Percentiles rank a stretch among this genome's conserved stretches.
Conservation (phyloP, 1,140 invertebrate genomes). For the Drosophila tristis region DNA sequence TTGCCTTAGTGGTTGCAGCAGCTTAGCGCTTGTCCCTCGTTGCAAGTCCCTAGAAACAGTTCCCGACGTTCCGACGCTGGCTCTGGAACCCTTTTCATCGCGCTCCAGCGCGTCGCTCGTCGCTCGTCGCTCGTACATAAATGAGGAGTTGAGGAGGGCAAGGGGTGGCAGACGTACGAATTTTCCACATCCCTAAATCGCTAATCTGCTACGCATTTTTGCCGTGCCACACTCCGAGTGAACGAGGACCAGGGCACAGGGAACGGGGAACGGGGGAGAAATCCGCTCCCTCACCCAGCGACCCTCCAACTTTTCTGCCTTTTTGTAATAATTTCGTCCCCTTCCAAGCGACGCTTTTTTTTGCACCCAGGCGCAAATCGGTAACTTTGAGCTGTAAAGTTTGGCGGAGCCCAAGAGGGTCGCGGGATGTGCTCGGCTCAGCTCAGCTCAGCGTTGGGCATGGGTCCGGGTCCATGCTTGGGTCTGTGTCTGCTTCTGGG, state of each 20-base stretch:
- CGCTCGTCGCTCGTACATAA: background rate
- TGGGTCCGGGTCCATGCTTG: slow-evolving; percentile 26
- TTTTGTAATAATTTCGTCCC: slow-evolving; percentile 70
- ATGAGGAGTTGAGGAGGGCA: background rate
- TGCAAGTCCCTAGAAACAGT: slow-evolving; percentile 55
- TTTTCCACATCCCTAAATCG: slow-evolving; percentile 82
- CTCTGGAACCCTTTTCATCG: slow-evolving; percentile 54
- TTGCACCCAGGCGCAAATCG: slow-evolving; percentile 70
- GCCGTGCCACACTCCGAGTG: slow-evolving; percentile 52
- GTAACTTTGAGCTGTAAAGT: slow-evolving; percentile 75
- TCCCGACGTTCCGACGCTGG: slow-evolving; percentile 26
- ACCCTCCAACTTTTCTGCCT: slow-evolving; percentile 21
- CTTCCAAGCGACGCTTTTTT: slow-evolving; percentile 32
- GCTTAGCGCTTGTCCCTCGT: slow-evolving; percentile 45
- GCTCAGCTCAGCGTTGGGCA: slow-evolving; percentile 11
- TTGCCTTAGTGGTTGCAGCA: slow-evolving; percentile 42
- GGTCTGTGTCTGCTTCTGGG: background rate
- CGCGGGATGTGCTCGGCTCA: slow-evolving; percentile 15
- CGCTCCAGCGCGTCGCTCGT: background rate
- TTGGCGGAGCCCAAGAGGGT: slow-evolving; percentile 38
- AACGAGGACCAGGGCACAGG: background rate
- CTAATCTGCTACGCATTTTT: slow-evolving; percentile 82
- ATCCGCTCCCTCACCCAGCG: background rate
- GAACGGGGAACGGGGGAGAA: no score
- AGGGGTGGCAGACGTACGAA: slow-evolving; percentile 70